Conservation (phyloP, 64 coral and sea anemone species). For the Montipora capricornis region DNA sequence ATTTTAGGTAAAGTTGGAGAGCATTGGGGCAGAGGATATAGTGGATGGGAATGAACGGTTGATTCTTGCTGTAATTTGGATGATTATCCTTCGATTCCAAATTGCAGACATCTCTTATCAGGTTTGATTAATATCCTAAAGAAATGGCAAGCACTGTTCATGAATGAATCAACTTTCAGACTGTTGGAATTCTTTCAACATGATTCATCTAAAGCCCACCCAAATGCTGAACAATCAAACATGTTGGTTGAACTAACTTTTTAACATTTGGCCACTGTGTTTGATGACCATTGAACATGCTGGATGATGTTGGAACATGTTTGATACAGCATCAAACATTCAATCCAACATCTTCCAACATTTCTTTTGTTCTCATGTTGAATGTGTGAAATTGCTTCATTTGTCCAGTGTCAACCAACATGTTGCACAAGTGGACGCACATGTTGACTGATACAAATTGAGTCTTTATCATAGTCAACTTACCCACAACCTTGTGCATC, state of each 20-base stretch:
- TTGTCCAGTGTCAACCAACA: no score
- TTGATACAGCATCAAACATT: no score
- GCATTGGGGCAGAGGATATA: slow-evolving; percentile 95
- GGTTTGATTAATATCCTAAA: slow-evolving; percentile 12
- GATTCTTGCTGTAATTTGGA: slow-evolving; percentile 94
- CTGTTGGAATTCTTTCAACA: not conserved
- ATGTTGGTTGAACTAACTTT: not conserved
- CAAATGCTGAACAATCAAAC: no score
- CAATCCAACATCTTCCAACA: no score
- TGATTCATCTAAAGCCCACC: not conserved
- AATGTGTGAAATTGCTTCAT: no score
- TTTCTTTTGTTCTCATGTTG: no score
- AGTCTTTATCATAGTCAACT: no score
- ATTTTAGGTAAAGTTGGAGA: slow-evolving; percentile 87
- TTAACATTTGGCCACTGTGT: not conserved
- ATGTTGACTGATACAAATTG: no score
- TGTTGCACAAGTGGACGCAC: no score
- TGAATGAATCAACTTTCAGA: not conserved
- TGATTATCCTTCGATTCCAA: slow-evolving; percentile 94
- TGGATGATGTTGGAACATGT: no score
- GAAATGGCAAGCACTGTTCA: not conserved
- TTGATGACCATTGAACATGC: no score
- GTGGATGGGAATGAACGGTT: slow-evolving; percentile 95
- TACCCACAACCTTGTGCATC: no score
- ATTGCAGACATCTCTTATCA: slow-evolving; percentile 96